Conservation (phyloP, 2,888 invertebrate genomes). For the Microlaimidae sp. region DNA sequence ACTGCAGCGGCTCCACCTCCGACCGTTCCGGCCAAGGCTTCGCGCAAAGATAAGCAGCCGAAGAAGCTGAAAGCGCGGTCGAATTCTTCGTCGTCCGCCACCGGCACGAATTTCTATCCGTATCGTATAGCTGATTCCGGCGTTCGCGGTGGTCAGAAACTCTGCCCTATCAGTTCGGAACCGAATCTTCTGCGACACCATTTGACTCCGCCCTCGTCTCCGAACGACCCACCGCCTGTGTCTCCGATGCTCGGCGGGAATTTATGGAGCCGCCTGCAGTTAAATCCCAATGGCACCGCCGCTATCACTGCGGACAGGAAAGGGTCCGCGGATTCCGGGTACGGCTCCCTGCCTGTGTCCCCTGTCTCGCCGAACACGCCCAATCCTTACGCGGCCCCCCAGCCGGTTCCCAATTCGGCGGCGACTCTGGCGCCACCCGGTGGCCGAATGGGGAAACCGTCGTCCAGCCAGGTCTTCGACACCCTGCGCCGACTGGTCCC, state of each 20-base stretch:
- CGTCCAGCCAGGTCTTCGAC: not conserved
- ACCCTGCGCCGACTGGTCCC: not conserved
- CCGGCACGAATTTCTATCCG: too few relatives aligned
- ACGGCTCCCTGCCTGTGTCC: slow-evolving; percentile 4
- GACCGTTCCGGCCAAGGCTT: too few relatives aligned
- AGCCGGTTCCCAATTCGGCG: not conserved
- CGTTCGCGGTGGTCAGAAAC: too few relatives aligned
- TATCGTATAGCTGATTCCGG: too few relatives aligned
- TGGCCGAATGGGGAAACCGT: not conserved
- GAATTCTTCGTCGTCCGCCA: too few relatives aligned
- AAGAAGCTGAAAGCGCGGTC: too few relatives aligned
- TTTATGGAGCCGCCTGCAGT: too few relatives aligned
- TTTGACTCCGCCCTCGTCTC: slow-evolving; percentile 7
- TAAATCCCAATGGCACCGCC: not conserved
- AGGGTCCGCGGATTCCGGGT: not conserved
- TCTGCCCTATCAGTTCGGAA: too few relatives aligned
- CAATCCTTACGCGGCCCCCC: not conserved
- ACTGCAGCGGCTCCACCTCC: too few relatives aligned
- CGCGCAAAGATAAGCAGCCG: not conserved
- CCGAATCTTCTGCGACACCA: slow-evolving; percentile 2
- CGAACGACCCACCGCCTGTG: not conserved
- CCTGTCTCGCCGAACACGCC: slow-evolving; percentile 11
- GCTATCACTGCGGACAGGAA: not conserved
- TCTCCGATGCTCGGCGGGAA: too few relatives aligned
- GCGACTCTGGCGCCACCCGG: not conserved